These are phyloP conservation scores for Microcebus griseorufus DNA, from an alignment of 2,113 vertebrate species.

Conservation along the genomic window DNA sequence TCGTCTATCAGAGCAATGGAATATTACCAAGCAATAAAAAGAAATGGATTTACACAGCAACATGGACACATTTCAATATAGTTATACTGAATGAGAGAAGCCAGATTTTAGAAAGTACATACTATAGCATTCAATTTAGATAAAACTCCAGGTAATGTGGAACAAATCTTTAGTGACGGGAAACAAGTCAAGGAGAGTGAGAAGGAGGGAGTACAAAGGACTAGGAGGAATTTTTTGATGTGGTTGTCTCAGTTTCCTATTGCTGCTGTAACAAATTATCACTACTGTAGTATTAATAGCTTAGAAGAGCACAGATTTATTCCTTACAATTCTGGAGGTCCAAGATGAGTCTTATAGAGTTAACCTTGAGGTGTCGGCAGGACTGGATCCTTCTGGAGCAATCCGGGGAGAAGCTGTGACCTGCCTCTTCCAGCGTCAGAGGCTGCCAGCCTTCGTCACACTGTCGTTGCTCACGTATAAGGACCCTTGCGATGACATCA, in stretches of 20 bases:
- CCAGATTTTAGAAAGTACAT: background rate
- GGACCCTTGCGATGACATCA: background rate
- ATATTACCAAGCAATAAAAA: background rate
- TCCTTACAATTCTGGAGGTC: background rate
- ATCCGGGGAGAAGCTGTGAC: too few species aligned
- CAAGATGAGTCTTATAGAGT: background rate
- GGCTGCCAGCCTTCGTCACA: background rate
- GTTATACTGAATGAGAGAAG: background rate
- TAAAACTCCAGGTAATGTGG: background rate
- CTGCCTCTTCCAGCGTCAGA: background rate
- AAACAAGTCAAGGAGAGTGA: background rate
- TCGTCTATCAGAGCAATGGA: background rate
- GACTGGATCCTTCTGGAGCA: background rate
- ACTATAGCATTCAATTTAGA: background rate
- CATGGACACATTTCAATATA: background rate
- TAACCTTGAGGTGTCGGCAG: background rate
- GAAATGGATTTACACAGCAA: background rate
- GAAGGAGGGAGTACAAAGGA: background rate
- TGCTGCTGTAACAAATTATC: background rate
- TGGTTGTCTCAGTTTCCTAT: background rate
- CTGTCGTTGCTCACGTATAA: background rate
- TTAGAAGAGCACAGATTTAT: background rate
- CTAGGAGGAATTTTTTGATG: background rate
- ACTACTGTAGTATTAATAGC: background rate
- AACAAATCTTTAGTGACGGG: background rate